These are phyloP conservation scores for Ectemnius lituratus DNA, from an alignment of 2,888 invertebrate genomes.

Conservation along the genomic window DNA sequence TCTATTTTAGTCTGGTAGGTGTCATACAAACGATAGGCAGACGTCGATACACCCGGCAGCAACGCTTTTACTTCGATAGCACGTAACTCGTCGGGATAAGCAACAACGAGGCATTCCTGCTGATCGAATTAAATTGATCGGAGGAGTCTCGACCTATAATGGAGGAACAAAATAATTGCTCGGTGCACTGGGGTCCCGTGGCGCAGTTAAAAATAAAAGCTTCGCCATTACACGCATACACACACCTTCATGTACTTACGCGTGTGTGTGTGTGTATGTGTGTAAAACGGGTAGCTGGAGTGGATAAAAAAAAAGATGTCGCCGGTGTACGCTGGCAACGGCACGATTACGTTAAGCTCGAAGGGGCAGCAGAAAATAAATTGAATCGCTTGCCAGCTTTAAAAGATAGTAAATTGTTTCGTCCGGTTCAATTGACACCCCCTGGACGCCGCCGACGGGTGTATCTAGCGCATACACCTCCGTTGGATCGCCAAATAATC, in stretches of 20 bases:
- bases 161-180: too few species aligned
- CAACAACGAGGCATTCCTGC: too few species aligned
- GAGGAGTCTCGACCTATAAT: too few species aligned
- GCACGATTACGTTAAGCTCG: conserved; percentile 40
- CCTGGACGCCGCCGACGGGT: conserved; percentile 21
- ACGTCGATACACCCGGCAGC: too few species aligned
- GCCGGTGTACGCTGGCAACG: conserved; percentile 30
- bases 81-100: too few species aligned
- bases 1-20: conserved; percentile 27
- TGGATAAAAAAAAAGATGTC: conserved; percentile 23
- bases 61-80: too few species aligned
- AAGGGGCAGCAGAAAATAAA: conserved; percentile 70
- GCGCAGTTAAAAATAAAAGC: conserved; percentile 18
- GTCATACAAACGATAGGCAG: conserved; percentile 30
- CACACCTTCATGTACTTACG: too few species aligned
- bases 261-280: too few species aligned
- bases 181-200: not conserved
- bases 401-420: conserved; percentile 73
- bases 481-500: conserved; percentile 60
- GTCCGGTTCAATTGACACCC: conserved; percentile 75
- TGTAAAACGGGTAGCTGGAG: not conserved
- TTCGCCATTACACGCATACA: not conserved
- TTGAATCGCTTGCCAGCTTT: conserved; percentile 74
- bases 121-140: too few species aligned
- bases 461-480: conserved; percentile 43